Base-by-base conservation (phyloP, 2,113 vertebrate species). In the Coracopsis vasa region DNA sequence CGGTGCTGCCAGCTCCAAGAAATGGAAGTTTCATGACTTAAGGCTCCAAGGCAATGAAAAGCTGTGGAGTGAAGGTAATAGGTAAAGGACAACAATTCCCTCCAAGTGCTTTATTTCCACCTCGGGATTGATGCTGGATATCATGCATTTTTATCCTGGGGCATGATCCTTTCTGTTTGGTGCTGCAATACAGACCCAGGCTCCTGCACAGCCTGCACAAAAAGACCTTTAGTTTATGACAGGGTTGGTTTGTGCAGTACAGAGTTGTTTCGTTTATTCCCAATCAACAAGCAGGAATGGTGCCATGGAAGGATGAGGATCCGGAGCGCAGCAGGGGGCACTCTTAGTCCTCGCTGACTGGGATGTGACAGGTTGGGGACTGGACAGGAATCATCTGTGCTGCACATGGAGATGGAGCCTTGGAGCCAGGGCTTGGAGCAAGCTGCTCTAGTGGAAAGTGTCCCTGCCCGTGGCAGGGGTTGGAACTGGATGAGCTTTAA, bases 281-380 rank as follows among this genome's bases (percentile, higher is more conserved):
- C 41, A 5, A 79, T 21, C 24, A 83, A 72, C 41, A 42, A 35
- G 58, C 0, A n/a, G 1, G 74, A 85, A 33, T 23, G 31, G 39
- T 92, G 53, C 71, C 39, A 8, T 11, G 50, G 83, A 10, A 64
- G 28, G 33, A 67, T 2, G 37, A 62, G 60, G 58, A 62, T 62
- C 17, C 83, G 33, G 48, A 95, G 89, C 33, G 87, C 92, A 91
- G 95, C 95, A 95, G 92, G 91, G 93, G 84, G 87, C 90, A 95
- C 74, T 96, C 91, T 90, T 8, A 80, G 70, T 71, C 93, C 86
- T 94, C 2, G 12, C 60, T 89, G 92, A 75, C 60, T 54, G 16
- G 79, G 25, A n/a, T 37, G 66, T 18, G 79, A 66, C 73, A 21
- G 71, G 14, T 2, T 64, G 35, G 35, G 39, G 20, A 45, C 47